Percentiles rank a stretch among this genome's conserved stretches.
These are phyloP conservation scores for Chouioia cunea DNA, from an alignment of 2,888 invertebrate species.

Conservation along the genomic window DNA sequence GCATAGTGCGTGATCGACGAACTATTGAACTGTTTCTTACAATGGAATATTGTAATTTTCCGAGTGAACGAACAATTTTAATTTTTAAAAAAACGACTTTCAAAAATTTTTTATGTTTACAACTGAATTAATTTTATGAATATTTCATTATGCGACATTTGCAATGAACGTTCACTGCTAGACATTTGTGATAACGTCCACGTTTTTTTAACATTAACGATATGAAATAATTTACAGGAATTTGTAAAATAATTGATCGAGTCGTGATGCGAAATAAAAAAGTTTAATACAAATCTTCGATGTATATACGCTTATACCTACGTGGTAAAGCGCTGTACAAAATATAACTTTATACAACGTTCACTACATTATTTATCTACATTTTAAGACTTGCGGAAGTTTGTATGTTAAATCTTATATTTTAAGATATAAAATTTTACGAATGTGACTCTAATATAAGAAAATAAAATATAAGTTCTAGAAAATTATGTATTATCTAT, in stretches of 20 bases:
- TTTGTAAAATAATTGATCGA: slow-evolving; percentile 16
- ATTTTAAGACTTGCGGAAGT: slow-evolving; percentile 32
- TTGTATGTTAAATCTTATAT: slow-evolving; percentile 34
- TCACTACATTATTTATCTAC: slow-evolving; percentile 39
- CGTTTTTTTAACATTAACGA: not conserved
- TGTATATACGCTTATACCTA: slow-evolving; percentile 42
- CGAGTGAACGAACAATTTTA: slow-evolving; percentile 9
- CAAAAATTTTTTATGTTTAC: no score
- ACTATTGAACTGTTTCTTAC: slow-evolving; percentile 15
- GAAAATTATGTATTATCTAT: slow-evolving; percentile 48
- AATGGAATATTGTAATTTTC: slow-evolving; percentile 10
- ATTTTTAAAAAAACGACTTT: no score
- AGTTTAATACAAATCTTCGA: slow-evolving; percentile 47
- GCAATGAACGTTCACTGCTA: no score
- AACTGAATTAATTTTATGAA: no score
- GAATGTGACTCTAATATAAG: slow-evolving; percentile 43
- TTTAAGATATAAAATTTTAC: slow-evolving; percentile 34
- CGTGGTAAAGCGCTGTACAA: slow-evolving; percentile 44
- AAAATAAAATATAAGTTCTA: slow-evolving; percentile 40
- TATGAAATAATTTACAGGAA: slow-evolving; percentile 12
- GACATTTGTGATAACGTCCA: no score
- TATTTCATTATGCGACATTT: no score
- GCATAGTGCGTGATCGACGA: slow-evolving; percentile 43
- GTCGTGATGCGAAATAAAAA: slow-evolving; percentile 33
- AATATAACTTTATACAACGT: slow-evolving; percentile 47